Conservation (phyloP, 2,113 vertebrate species). For the Mormyrus iriodes region DNA sequence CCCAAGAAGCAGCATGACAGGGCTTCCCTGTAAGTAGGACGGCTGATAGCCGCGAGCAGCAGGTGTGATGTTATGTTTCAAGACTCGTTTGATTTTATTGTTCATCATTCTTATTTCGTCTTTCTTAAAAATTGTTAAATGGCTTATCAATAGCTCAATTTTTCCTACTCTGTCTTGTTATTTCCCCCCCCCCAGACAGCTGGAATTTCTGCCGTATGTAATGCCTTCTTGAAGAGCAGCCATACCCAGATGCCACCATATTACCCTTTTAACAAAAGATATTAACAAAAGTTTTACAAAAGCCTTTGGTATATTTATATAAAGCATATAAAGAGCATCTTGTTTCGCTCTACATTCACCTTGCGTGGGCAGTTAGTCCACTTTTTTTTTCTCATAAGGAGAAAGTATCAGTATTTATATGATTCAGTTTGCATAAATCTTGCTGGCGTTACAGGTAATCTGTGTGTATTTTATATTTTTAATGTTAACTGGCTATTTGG, state of each 20-base stretch:
- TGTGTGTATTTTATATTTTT: not conserved
- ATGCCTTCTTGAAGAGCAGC: not conserved
- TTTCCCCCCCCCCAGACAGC: not conserved
- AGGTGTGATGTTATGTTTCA: not conserved
- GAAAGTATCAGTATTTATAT: not conserved
- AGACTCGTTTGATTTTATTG: not conserved
- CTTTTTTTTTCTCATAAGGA: not conserved
- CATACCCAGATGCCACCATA: not conserved
- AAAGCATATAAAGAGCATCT: not conserved
- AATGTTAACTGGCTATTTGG: not conserved
- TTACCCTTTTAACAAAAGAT: not conserved
- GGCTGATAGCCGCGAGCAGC: not conserved
- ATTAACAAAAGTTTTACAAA: not conserved
- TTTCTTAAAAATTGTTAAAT: not conserved
- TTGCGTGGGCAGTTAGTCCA: not conserved
- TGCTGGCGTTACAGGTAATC: not conserved
- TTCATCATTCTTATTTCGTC: not conserved
- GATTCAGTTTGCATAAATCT: not conserved
- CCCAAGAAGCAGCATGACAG: not conserved
- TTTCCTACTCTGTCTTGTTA: not conserved
- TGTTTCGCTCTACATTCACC: not conserved
- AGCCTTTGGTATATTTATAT: not conserved
- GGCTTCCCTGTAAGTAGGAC: not conserved
- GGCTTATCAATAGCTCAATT: not conserved
- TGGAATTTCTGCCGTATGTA: not conserved